Conservation (phyloP, 2,888 invertebrate species). For the Drosophila basisetae region DNA sequence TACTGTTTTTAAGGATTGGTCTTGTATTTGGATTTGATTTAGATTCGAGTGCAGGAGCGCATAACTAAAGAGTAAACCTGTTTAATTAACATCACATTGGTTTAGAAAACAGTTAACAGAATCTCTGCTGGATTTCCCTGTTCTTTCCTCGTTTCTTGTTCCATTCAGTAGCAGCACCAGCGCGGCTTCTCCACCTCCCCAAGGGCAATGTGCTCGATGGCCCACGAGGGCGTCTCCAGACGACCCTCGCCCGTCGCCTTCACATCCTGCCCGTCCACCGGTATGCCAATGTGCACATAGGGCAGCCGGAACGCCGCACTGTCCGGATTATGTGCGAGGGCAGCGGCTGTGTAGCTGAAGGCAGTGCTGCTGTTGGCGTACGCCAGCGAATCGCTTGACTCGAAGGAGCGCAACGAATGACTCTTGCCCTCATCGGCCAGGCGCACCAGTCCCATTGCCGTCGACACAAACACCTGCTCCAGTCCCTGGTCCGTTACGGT, state of each 20-base stretch:
- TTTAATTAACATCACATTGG: slow-evolving; percentile 68
- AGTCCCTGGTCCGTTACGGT: slow-evolving; percentile 92
- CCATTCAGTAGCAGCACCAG: slow-evolving; percentile 87
- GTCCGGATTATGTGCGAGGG: slow-evolving; percentile 58
- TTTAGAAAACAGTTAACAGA: slow-evolving; percentile 23
- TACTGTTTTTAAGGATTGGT: slow-evolving; percentile 15
- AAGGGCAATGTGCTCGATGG: slow-evolving; percentile 89
- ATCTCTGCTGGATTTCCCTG: slow-evolving; percentile 1
- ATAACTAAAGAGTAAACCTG: slow-evolving; percentile 55
- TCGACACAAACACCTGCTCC: slow-evolving; percentile 90
- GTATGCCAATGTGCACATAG: slow-evolving; percentile 83
- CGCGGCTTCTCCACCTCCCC: slow-evolving; percentile 88
- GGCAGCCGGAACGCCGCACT: slow-evolving; percentile 81
- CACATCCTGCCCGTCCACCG: slow-evolving; percentile 86
- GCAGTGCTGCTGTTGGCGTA: slow-evolving; percentile 81
- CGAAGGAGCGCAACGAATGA: slow-evolving; percentile 88
- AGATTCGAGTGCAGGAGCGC: slow-evolving; percentile 42
- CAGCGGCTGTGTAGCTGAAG: slow-evolving; percentile 72
- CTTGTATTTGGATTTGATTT: slow-evolving; percentile 41
- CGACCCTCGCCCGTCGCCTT: slow-evolving; percentile 88
- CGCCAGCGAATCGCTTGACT: slow-evolving; percentile 86
- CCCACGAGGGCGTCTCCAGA: slow-evolving; percentile 88
- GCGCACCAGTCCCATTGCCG: slow-evolving; percentile 88
- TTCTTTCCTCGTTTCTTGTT: background rate
- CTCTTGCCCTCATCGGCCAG: slow-evolving; percentile 86